Evolutionary conservation across 2,888 invertebrate species (phyloP).

Genomic region (Chrysolina haemoptera): DNA sequence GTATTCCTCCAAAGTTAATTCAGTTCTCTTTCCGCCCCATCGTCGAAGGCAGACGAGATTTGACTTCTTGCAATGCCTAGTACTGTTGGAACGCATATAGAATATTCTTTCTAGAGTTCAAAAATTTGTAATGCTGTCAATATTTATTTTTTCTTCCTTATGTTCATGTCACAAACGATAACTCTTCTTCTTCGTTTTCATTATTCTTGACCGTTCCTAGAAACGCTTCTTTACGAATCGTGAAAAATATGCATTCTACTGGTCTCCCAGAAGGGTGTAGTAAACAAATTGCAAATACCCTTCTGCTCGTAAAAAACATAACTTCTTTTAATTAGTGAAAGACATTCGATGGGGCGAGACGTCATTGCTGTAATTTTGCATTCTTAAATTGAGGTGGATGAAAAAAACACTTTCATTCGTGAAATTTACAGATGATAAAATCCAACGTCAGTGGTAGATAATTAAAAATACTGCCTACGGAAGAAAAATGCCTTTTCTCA

Average conservation of each 20-base stretch:
- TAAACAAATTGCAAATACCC: constrained; percentile 65
- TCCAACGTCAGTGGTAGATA: constrained; percentile 64
- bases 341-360: constrained; percentile 53
- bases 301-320: constrained; percentile 65
- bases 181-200: no score
- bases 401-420: constrained; percentile 66
- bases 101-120: no score
- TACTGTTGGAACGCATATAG: no score
- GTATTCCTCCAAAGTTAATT: no score
- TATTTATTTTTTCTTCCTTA: no score
- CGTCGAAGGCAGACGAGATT: no score
- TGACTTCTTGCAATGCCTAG: no score
- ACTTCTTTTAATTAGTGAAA: constrained; percentile 68
- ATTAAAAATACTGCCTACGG: constrained; percentile 66
- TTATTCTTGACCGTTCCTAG: background rate
- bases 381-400: constrained; percentile 40
- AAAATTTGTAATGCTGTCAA: no score
- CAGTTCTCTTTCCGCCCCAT: no score
- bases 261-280: background rate
- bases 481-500: constrained; percentile 61
- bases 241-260: background rate
- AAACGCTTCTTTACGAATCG: background rate
- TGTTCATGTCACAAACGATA: no score
- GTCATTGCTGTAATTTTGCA: constrained; percentile 34
- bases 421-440: constrained; percentile 69